Evolutionary conservation across 2,888 invertebrate species (phyloP), one percentile per base, ranked within the genome.

Genomic region (Limnephilus lunatus): DNA sequence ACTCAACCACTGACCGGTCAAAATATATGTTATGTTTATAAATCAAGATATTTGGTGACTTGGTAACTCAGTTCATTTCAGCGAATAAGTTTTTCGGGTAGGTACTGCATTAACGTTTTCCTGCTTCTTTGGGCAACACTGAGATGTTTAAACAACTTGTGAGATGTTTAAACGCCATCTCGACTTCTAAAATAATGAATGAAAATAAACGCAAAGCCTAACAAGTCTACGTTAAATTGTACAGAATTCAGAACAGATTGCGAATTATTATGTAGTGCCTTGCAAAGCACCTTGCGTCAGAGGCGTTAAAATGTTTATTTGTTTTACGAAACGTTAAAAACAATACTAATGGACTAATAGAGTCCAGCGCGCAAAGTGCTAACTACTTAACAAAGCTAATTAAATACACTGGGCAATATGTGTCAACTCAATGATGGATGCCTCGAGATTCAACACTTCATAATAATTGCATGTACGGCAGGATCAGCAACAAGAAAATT

Each of bases 251-350:
- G 25, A 68, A 68, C 25, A 31, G 1, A 82, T 32, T 19, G 32
- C 14, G 7, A 82, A 82, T 82, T 82, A 82, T 82, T 31, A 31
- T 82, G 82, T 82, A 32, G 30, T 7, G 32, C 30, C 31, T 82
- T 31, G 39, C 53, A 12, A 19, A 53, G 31, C 68, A 15, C 35
- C 48, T 90, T 90, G 89, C 92, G 85, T 92, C 91, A 92, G 35
- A 30, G 82, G 87, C 91, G 91, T 39, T 90, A 92, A 92, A 87
- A 91, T 39, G 81, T 30, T 91, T 91, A 90, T 92, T 91, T 92
- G 82, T 68, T 39, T 44, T 35, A 85, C 32, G 32, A 90, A 91
- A 68, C 31, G 81, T 14, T 80, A 90, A 89, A 91, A 92, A 88
- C 88, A 88, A 85, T 86, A 89, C 89, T 68, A 68, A 68, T 68